Base-by-base conservation (phyloP, 2,113 vertebrate genomes). In the Scomber japonicus region DNA sequence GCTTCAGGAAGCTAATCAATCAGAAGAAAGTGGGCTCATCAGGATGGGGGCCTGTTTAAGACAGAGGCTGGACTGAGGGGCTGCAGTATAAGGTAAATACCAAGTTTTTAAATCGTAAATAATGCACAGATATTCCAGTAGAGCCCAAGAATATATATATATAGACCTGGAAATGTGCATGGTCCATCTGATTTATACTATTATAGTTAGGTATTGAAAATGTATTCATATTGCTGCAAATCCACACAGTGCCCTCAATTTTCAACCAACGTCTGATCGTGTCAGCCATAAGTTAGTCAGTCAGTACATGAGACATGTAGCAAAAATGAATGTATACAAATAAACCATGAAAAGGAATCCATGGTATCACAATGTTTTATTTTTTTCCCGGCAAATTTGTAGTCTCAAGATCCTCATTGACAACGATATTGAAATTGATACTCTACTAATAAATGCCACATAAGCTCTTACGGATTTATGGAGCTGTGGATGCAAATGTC, bases 401-500 rank as follows among this genome's bases (percentile, higher is more conserved):
- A 5, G 15, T 31, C 14, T 44, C 27, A 0, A 27, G 53, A 31
- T 30, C 27, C 45, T 62, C 17, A 59, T 30, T 51, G 71, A 49
- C 30, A 44, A 17, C 9, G 45, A 56, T 55, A 15, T 14, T 73
- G 24, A 71, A 46, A 84, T 66, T 27, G 51, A 88, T 54, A 17
- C 7, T 3, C 8, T 48, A 6, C 9, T 80, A 80, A 75, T 70
- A 78, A 85, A 61, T 49, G 74, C 27, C 54, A 55, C n/a, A 19
- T 50, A 44, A 59, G 46, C 53, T 21, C 57, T 62, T 61, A 45
- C 27, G 24, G 76, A 64, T 46, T 57, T 30, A 65, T 35, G 10
- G 73, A 73, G 69, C 48, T 61, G 64, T 21, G 4, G 70, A 70
- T 63, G 66, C 24, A 81, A 84, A 84, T 71, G 71, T 82, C 78